Base-by-base conservation (phyloP, 1,140 invertebrate species). In the Hyposmocoma kahamanoa region DNA sequence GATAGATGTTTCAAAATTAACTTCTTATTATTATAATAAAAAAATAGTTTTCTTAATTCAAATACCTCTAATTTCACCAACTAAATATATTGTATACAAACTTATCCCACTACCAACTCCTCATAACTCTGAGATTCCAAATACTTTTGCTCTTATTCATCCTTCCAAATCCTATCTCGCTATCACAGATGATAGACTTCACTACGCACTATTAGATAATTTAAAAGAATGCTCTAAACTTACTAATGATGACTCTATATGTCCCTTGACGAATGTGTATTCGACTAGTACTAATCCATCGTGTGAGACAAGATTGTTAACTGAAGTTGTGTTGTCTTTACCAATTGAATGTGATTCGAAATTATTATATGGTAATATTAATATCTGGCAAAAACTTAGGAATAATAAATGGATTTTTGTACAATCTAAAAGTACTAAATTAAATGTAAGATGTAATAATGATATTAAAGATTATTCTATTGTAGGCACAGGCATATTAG, bases 351-450 rank as follows among this genome's bases (percentile, higher is more conserved):
- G 46, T 26, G 15, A 39, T 22, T 36, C 46, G 11, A 62, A 52
- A 47, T 20, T 56, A 21, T 45, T 62, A 10, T 56, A 56, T 41
- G 56, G 56, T 26, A 15, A 56, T n/a, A 47, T 58, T 11, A 56
- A 62, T 42, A 51, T 62, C 21, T 62, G 56, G 59, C 55, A 62
- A 30, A 57, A 53, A 48, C 10, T 62, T 15, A 44, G 21, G 8
- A 55, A 50, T 34, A 53, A 56, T 41, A 56, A 47, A 41, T 62
- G 53, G 50, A 62, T 62, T 18, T 62, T 42, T 58, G 41, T 62
- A 8, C 56, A 62, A 44, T 58, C 56, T 13, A 48, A 53, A 8
- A n/a, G 19, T 26, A 55, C 20, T 38, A 62, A 58, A 55, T 19
- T 62, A 11, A 52, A 54, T 17, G 39, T 57, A 9, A 50, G 50